A percentile compares a stretch with the other conserved stretches of the same genome.
These are phyloP conservation scores for Spodoptera frugiperda DNA, from an alignment of 1,140 invertebrate species.

Conservation along the genomic window DNA sequence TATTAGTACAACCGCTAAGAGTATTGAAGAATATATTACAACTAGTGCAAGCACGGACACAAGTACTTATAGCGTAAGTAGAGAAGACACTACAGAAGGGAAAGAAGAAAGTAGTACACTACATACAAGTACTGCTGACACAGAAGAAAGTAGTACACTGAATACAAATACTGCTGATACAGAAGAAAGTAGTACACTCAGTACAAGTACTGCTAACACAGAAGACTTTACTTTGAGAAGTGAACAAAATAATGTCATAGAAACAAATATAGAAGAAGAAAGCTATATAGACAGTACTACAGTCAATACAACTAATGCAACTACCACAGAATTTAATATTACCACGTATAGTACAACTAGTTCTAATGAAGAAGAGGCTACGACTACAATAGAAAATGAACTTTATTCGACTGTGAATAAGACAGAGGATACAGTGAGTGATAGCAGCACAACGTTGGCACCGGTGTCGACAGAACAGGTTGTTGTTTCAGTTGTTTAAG, in stretches of 20 bases:
- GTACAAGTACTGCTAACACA: neutral
- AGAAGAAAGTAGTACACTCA: neutral
- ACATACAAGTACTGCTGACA: neutral
- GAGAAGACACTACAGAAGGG: neutral
- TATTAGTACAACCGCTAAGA: neutral
- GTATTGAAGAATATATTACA: neutral
- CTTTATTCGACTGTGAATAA: neutral
- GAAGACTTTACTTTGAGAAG: too few relatives aligned
- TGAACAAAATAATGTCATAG: neutral
- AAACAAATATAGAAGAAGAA: neutral
- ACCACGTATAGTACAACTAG: neutral
- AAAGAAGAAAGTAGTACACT: neutral
- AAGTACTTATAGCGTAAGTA: neutral
- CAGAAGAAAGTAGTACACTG: neutral
- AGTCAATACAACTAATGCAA: too few relatives aligned
- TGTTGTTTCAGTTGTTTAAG: slow-evolving; percentile 46
- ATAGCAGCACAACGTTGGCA: slow-evolving; percentile 8
- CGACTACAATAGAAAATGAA: neutral
- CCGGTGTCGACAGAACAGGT: slow-evolving; percentile 36
- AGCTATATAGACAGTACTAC: neutral
- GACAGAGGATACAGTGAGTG: neutral
- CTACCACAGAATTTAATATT: slow-evolving; percentile 5
- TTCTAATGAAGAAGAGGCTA: neutral
- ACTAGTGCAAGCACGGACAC: neutral
- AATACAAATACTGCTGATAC: neutral